Evolutionary conservation across 1,140 invertebrate genomes (phyloP).

Genomic region (Apolygus lucorum): DNA sequence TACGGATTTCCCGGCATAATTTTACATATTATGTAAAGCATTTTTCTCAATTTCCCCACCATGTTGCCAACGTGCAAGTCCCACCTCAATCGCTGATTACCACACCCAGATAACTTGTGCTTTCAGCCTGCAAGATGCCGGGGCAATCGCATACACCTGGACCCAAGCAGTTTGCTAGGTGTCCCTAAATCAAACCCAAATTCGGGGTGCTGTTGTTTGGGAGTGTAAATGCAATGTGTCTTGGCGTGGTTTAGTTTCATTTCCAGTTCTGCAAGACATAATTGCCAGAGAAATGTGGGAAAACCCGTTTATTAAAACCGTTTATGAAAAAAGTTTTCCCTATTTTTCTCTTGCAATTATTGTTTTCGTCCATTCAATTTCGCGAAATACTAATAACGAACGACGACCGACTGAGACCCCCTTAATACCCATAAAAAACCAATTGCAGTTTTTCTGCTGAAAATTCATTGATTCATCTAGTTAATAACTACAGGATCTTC

Average conservation of each 20-base stretch:
- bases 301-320: no score
- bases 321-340: no score
- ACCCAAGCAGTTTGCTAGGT: neutral
- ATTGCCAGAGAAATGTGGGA: no score
- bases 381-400: no score
- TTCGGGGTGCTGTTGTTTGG: neutral
- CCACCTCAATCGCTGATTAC: neutral
- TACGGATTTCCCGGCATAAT: neutral
- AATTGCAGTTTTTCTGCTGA: no score
- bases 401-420: no score
- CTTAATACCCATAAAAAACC: no score
- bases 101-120: neutral
- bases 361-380: no score
- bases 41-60: neutral
- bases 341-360: no score
- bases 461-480: no score
- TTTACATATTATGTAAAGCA: no score
- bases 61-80: neutral
- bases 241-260: neutral
- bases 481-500: no score
- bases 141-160: neutral
- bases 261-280: neutral
- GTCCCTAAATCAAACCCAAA: neutral
- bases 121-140: neutral
- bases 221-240: neutral